A percentile compares a stretch with the other conserved stretches of the same genome.
These are phyloP conservation scores for Lipophrys pholis DNA, from an alignment of 2,113 vertebrate species.

Conservation along the genomic window DNA sequence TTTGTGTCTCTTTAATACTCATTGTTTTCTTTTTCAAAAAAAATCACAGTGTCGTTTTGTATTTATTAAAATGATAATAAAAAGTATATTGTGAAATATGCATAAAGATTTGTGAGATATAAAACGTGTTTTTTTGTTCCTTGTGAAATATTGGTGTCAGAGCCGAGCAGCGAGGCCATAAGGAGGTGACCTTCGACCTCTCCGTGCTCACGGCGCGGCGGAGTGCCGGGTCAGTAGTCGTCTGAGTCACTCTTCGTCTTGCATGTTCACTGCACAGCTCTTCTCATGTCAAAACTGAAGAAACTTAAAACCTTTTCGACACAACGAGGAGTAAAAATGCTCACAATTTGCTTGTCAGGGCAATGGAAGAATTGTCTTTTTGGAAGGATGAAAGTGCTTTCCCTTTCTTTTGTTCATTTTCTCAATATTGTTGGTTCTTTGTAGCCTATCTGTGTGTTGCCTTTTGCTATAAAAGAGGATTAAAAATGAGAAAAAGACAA, in stretches of 20 bases:
- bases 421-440: constrained; percentile 83
- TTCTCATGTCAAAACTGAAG: constrained; percentile 67
- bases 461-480: constrained; percentile 82
- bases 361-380: constrained; percentile 65
- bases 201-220: constrained; percentile 43
- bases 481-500: constrained; percentile 76
- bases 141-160: constrained; percentile 71
- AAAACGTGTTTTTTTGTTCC: constrained; percentile 69
- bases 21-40: constrained; percentile 76
- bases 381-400: constrained; percentile 78
- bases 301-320: constrained; percentile 56
- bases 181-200: constrained; percentile 55
- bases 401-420: constrained; percentile 72
- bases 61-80: constrained; percentile 90
- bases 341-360: constrained; percentile 70
- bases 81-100: constrained; percentile 89
- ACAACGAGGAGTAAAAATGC: constrained; percentile 58
- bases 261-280: constrained; percentile 80
- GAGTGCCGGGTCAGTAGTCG: constrained; percentile 45
- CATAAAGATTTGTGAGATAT: constrained; percentile 83
- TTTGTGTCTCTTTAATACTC: constrained; percentile 86
- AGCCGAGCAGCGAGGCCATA: constrained; percentile 68
- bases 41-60: constrained; percentile 87
- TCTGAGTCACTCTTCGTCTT: constrained; percentile 75
- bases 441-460: constrained; percentile 84